Base-by-base conservation (phyloP, 2,113 vertebrate species). In the Rattus rattus region DNA sequence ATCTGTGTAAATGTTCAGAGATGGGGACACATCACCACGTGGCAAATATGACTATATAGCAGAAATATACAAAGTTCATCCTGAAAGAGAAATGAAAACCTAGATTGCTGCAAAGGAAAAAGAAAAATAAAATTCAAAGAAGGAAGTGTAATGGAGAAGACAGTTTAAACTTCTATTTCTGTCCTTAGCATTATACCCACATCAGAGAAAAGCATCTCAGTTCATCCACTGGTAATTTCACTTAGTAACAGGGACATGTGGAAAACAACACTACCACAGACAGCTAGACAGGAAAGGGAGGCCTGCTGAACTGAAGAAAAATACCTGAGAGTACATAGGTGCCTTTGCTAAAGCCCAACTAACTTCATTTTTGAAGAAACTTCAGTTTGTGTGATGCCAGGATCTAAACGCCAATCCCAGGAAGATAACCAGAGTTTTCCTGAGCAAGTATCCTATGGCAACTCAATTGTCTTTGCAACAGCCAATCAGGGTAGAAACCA, bases 21-120 rank as follows among this genome's bases (percentile, higher is more conserved):
- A 28, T 2, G 0, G n/a, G 20, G 12, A 28, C 0, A 28, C 24
- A 13, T 63, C 0, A 43, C 24, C 24, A 63, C 16, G 6, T 14
- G 26, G n/a, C 28, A 63, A 84, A 84, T 28, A 39, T 28, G 5
- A 84, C 39, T n/a, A 28, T 20, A 11, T 47, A 22, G 14, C 28
- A 63, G 39, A 85, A 4, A 17, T 8, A 47, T 17, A 30, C 26
- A 65, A 65, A 10, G 6, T 2, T 65, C 39, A 65, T 43, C 26
- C 47, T 65, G 59, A 84, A 84, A 63, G 22, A 84, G 49, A 43
- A 61, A 63, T 30, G 26, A 47, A 84, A 65, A 65, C 14, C 39
- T 85, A 43, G 24, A 85, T 65, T 5, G 3, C 26, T 9, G 7
- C 16, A 43, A 65, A 85, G 8, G 22, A 16, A 19, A 65, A 39